These are phyloP conservation scores for Sebastes steindachneri DNA, from an alignment of 2,797 vertebrate genomes.

Conservation along the genomic window DNA sequence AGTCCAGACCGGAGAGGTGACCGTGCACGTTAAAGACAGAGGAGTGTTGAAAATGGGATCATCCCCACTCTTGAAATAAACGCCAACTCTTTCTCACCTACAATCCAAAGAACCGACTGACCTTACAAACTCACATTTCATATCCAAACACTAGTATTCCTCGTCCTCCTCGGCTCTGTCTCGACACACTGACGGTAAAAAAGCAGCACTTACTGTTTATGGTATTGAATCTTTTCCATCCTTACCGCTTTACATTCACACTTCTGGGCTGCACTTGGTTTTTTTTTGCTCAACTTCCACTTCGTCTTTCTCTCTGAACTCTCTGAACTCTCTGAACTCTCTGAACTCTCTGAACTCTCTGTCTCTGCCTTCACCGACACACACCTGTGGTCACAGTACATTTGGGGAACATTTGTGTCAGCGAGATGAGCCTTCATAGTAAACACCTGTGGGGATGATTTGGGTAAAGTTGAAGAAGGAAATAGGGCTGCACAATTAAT, in stretches of 20 bases:
- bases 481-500: too few species aligned
- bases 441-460: not conserved
- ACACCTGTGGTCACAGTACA: conserved; percentile 14
- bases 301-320: conserved; percentile 44
- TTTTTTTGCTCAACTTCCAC: conserved; percentile 60
- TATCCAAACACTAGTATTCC: not conserved
- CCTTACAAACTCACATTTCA: not conserved
- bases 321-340: not conserved
- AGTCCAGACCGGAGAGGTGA: conserved; percentile 48
- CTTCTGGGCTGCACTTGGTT: conserved; percentile 33
- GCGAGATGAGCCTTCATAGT: not conserved
- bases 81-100: not conserved
- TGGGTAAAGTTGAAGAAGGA: not conserved
- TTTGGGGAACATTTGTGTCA: not conserved
- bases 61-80: not conserved
- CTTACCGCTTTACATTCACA: conserved; percentile 33
- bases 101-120: not conserved
- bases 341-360: not conserved
- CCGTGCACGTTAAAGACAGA: conserved; percentile 37
- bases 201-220: conserved; percentile 21
- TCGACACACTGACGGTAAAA: conserved; percentile 24
- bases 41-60: not conserved
- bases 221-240: not conserved
- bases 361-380: not conserved
- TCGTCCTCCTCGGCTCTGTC: not conserved